Base-by-base conservation (phyloP, 2,113 vertebrate species). In the Alectura lathami region DNA sequence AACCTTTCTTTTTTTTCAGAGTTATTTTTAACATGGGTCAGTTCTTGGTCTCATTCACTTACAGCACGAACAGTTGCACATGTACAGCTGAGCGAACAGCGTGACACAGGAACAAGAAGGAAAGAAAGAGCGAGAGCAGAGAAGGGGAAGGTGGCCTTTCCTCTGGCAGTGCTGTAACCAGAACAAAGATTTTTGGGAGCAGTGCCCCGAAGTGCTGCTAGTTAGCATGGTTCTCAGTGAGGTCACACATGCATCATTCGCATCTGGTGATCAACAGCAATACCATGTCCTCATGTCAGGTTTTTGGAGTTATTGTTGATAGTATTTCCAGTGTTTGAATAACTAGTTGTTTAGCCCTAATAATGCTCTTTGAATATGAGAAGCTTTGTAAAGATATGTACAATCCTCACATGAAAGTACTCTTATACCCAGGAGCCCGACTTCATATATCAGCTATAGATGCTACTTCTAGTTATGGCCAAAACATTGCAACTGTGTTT, bases 1-100 rank as follows among this genome's bases (percentile, higher is more conserved):
- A 89, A 73, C 56, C 34, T 59, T 17, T 27, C 0, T 70, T 60
- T 56, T 56, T 57, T 75, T 8, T 8, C 24, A n/a, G 69, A 32
- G 42, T 64, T 96, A 15, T 89, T 76, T 96, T 94, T 87, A 68
- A 11, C 17, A 48, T 32, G 87, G 47, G n/a, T 78, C 51, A 3
- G 0, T 69, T 79, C 30, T 85, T 72, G 66, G 4, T 73, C 53
- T 74, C 17, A 1, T 77, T 63, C 51, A 51, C 53, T 82, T 78
- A 17, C 32, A 51, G 70, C 56, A 20, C 42, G 24, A 17, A 16
- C 43, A 50, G 77, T 36, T 66, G 36, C 24, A 29, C 48, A 8
- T 1, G 0, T 57, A 59, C 11, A 40, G 57, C 47, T 27, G 34
- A 34, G 63, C 9, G 64, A 15, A 8, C 64, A 3, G 32, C 11